Evolutionary conservation across 1,140 invertebrate species (phyloP), one percentile per base, ranked within the genome.

Genomic region (Sycobia sp.): DNA sequence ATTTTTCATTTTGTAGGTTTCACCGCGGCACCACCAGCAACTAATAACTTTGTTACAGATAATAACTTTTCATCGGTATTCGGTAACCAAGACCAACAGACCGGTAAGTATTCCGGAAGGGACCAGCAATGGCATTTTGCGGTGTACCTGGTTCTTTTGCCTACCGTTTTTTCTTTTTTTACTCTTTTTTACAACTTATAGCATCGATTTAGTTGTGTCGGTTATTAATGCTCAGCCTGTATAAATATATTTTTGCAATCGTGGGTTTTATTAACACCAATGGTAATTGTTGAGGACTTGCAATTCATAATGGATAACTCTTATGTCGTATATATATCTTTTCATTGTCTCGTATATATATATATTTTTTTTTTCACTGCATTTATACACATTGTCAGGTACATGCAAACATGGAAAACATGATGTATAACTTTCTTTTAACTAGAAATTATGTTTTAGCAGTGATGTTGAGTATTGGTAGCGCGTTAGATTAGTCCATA

Each of bases 41-140:
- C 84, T 85, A 90, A 87, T 85, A 85, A 89, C 70, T 94, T 94
- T 85, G 91, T 93, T 77, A 89, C 89, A 76, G 91, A 93, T 83
- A 90, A 89, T 78, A 90, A 87, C 82, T 94, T 94, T 84, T 87
- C 88, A 71, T 91, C 91, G 69, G 91, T 93, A 62, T 94, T 94
- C 80, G 91, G 90, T 79, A 88, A 85, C 81, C 86, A 82, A 86
- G 90, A 83, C 75, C 86, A 74, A 77, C 89, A 87, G 84, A 65
- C 76, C 41, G 71, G 90, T 92, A 86, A 86, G 86, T 82, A 64
- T 34, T 13, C 27, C 13, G 5, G 8, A 60, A 7, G 8, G 60
- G 25, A 23, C 2, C 20, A 10, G 18, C 53, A n/a, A 38, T 41
- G 34, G 11, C 4, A 16, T 3, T 51, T 55, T 41, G 62, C 54